Evolutionary conservation across 2,113 vertebrate genomes (phyloP).

Genomic region (Chelonoidis abingdonii): DNA sequence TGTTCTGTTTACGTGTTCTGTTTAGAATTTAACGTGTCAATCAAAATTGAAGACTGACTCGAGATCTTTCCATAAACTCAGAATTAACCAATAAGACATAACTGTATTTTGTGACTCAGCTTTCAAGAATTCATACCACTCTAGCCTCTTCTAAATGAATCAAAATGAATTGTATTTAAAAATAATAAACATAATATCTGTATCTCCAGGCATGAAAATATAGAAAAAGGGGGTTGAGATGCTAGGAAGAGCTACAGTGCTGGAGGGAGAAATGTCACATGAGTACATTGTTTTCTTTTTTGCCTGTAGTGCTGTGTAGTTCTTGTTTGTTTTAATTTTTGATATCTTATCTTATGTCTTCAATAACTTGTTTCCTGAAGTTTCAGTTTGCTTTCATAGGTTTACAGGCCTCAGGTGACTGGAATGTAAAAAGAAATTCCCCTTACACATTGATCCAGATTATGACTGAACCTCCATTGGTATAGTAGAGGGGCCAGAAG

Average conservation of each 20-base stretch:
- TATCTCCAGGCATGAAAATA: background rate
- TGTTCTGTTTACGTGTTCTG: background rate
- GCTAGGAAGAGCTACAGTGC: background rate
- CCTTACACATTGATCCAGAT: background rate
- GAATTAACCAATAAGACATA: constrained; percentile 15
- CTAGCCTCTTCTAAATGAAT: background rate
- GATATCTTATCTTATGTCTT: background rate
- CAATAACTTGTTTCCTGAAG: background rate
- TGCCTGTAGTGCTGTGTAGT: background rate
- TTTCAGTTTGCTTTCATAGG: background rate
- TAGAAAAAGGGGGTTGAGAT: background rate
- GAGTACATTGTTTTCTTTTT: background rate
- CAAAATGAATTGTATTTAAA: background rate
- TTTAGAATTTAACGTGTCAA: background rate
- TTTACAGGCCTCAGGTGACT: too few species aligned
- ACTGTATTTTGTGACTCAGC: constrained; percentile 30
- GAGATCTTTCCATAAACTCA: background rate
- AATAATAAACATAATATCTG: rapidly evolving
- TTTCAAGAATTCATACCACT: constrained; percentile 52
- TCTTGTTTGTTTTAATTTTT: background rate
- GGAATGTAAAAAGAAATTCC: background rate
- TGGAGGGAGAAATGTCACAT: background rate
- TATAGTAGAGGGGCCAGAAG: background rate
- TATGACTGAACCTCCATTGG: background rate
- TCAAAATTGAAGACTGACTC: background rate